Percentiles rank a stretch among this genome's conserved stretches.
These are phyloP conservation scores for Falcaria lacertinaria DNA, from an alignment of 2,888 invertebrate species.

Conservation along the genomic window DNA sequence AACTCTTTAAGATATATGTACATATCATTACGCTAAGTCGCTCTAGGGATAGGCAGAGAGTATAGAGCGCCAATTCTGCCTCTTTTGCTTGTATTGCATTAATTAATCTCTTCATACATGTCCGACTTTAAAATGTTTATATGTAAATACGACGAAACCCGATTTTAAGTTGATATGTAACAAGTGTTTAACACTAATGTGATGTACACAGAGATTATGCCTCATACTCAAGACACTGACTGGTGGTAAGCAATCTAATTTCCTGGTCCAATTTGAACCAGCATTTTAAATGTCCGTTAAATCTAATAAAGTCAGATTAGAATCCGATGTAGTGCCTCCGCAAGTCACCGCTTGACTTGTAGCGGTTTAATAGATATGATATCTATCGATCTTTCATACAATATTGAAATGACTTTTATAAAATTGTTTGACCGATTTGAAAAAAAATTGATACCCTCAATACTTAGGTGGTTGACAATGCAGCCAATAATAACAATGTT, in stretches of 20 bases:
- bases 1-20: too few relatives aligned
- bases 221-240: constrained; percentile 34
- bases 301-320: constrained; percentile 70
- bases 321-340: constrained; percentile 51
- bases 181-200: constrained; percentile 19
- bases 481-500: too few relatives aligned
- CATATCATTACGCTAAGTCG: too few relatives aligned
- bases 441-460: too few relatives aligned
- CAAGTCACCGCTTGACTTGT: constrained; percentile 16
- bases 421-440: too few relatives aligned
- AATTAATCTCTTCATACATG: too few relatives aligned
- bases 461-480: too few relatives aligned
- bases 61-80: too few relatives aligned
- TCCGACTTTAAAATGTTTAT: background rate
- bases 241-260: constrained; percentile 59
- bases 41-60: too few relatives aligned
- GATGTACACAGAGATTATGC: constrained; percentile 34
- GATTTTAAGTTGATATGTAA: constrained; percentile 26
- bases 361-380: background rate
- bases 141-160: background rate
- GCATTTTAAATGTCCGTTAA: constrained; percentile 69
- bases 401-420: too few relatives aligned
- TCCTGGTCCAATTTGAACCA: constrained; percentile 50
- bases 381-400: too few relatives aligned
- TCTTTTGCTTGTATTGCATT: too few relatives aligned